Percentiles rank a stretch among this genome's conserved stretches.
Conservation (phyloP, 2,113 vertebrate genomes). For the Steatornis caripensis region DNA sequence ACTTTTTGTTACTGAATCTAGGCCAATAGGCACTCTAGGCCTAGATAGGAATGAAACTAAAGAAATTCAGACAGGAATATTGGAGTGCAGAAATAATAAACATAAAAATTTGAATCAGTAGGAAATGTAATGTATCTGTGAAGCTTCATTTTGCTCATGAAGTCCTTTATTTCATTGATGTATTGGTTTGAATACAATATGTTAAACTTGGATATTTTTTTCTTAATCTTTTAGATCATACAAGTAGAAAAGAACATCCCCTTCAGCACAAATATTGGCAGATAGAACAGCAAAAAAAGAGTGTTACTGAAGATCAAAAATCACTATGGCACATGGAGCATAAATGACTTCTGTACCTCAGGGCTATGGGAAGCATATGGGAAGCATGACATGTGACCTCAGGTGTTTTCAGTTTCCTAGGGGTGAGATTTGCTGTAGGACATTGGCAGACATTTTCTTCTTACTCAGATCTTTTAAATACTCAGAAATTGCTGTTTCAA, state of each 20-base stretch:
- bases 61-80: neutral
- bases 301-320: neutral
- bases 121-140: neutral
- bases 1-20: neutral
- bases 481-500: neutral
- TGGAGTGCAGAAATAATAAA: too few relatives aligned
- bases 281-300: neutral
- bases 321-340: neutral
- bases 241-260: neutral
- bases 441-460: neutral
- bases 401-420: neutral
- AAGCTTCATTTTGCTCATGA: neutral
- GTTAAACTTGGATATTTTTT: too few relatives aligned
- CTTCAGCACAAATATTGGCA: conserved; percentile 12
- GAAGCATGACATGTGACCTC: neutral
- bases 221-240: conserved; percentile 1
- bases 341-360: neutral
- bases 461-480: neutral
- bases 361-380: neutral
- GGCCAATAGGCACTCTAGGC: neutral
- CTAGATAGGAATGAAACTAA: neutral
- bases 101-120: neutral
- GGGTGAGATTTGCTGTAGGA: neutral
- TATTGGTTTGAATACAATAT: neutral
- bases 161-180: neutral